These are phyloP conservation scores for Drosophila arizonae DNA, from an alignment of 1,140 invertebrate genomes.

Conservation along the genomic window DNA sequence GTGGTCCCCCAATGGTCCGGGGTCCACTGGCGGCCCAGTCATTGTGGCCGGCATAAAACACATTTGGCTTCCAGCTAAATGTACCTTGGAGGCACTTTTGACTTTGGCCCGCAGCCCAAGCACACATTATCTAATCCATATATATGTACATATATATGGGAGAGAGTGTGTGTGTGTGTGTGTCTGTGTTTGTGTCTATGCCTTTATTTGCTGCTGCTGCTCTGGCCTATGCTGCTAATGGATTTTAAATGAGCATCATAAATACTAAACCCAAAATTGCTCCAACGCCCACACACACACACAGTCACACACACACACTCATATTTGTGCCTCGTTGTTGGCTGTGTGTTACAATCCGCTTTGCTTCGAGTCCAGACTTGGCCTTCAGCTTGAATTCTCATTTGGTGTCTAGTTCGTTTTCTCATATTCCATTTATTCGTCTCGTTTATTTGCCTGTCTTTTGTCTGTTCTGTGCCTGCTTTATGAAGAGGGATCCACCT, in stretches of 20 bases:
- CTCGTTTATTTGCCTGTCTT: conserved; percentile 8
- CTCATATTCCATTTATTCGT: conserved; percentile 66
- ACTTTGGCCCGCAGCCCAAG: conserved; percentile 52
- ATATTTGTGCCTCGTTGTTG: not conserved
- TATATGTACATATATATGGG: not conserved
- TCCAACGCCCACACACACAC: conserved; percentile 15
- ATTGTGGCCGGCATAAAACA: conserved; percentile 36
- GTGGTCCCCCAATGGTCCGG: conserved; percentile 7
- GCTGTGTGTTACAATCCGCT: conserved; percentile 3
- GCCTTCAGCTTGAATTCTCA: conserved; percentile 16
- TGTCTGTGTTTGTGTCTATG: conserved; percentile 11
- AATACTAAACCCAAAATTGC: conserved; percentile 69
- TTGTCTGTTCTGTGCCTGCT: conserved; percentile 32
- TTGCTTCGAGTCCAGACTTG: conserved; percentile 15
- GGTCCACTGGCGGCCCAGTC: conserved; percentile 9
- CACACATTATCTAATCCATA: conserved; percentile 32
- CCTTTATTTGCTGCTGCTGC: conserved; percentile 31
- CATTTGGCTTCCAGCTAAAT: conserved; percentile 50
- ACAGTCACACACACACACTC: not conserved
- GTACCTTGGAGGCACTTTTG: conserved; percentile 69
- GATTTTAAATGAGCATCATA: conserved; percentile 83
- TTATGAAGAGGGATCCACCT: not conserved
- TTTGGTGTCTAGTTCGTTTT: conserved; percentile 21
- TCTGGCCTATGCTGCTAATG: conserved; percentile 74
- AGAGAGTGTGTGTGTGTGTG: too few species aligned